Evolutionary conservation across 2,888 invertebrate genomes (phyloP), one percentile per base, ranked within the genome.

Genomic region (Dioctria linearis): DNA sequence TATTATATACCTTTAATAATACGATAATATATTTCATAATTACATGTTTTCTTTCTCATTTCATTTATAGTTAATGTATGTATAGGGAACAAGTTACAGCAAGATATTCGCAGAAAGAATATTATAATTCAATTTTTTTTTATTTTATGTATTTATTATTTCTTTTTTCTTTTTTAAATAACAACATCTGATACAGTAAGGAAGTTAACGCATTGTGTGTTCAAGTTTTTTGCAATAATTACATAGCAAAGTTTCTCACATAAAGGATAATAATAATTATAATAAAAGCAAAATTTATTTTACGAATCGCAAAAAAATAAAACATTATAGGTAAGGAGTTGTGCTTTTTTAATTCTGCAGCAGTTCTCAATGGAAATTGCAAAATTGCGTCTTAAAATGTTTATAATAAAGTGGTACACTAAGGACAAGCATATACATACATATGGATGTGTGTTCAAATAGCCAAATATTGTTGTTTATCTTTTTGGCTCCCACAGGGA

Each of bases 31-130:
- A 63, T 37, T 76, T 76, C 63, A 25, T 76, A 76, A 76, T 76
- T 76, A 63, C 76, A 76, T 42, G 25, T 25, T 59, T 75, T 76
- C 39, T 37, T 49, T 49, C 37, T 39, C 9, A 25, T 25, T 25
- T 25, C 25, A 25, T 25, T 25, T 25, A 25, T 25, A 25, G 25
- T 25, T 25, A 25, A 25, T 63, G n/a, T 76, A 76, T 76, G 63
- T 63, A 63, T 76, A 76, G 76, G 61, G 76, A 61, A 76, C 76
- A 76, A 76, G 76, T 76, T 76, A 76, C 63, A 63, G 46, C 13
- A 63, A 76, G 63, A 76, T 63, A 76, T 39, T 61, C 63, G 63
- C 76, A 63, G 76, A 63, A 76, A 57, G 59, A 73, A 59, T 73
- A 73, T 25, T 25, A 25, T n/a, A 73, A 73, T 73, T 69, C 46